A percentile compares a stretch with the other conserved stretches of the same genome.
Evolutionary conservation across 2,797 vertebrate genomes (phyloP).

Genomic region (Melanotaenia pygmaea): DNA sequence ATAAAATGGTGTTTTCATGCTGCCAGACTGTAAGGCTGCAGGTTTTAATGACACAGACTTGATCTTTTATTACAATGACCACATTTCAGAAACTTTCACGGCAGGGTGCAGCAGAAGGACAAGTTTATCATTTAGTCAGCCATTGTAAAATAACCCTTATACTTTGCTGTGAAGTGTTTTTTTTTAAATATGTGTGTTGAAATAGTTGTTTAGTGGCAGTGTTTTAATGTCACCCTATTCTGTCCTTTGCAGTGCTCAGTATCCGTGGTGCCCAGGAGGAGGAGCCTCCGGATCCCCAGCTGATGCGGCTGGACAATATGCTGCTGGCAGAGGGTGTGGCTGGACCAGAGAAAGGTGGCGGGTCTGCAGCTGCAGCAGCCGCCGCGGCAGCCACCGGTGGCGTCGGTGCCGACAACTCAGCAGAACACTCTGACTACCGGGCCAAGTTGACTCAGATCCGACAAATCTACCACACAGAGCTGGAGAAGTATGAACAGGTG

Average conservation of each 20-base stretch:
- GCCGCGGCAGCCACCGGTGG: conserved; percentile 92
- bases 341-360: conserved; percentile 95
- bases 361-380: conserved; percentile 91
- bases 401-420: conserved; percentile 91
- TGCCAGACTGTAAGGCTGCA: conserved; percentile 73
- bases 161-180: conserved; percentile 16
- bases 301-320: conserved; percentile 99
- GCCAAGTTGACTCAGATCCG: conserved; percentile 98
- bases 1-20: conserved; percentile 74
- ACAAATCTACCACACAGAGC: conserved; percentile 98
- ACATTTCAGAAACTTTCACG: conserved; percentile 72
- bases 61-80: conserved; percentile 72
- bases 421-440: conserved; percentile 97
- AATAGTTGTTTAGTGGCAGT: neutral
- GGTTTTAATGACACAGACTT: conserved; percentile 76
- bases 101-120: conserved; percentile 24
- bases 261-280: conserved; percentile 98
- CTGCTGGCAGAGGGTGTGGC: conserved; percentile 97
- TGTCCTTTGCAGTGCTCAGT: conserved; percentile 89
- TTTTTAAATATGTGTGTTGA: conserved; percentile 16
- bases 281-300: conserved; percentile 96
- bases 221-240: conserved; percentile 14
- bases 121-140: conserved; percentile 26
- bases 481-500: conserved; percentile 99
- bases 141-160: conserved; percentile 16